phyloP scores from a whole-genome alignment of 2,888 invertebrate genomes.

The Mythimna impura region DNA sequence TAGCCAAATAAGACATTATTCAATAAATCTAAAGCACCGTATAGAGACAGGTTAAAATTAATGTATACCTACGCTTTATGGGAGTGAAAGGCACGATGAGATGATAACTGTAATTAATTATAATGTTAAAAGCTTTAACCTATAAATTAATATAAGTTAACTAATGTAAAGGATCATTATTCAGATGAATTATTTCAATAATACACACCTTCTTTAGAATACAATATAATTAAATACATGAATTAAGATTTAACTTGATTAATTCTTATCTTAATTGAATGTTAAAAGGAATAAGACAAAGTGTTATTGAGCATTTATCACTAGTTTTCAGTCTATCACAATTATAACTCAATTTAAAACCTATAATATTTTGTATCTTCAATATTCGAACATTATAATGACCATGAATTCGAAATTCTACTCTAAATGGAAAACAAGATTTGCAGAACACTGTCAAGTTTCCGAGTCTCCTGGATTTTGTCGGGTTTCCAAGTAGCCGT shows the following conservation, averaged over 20 bases:
- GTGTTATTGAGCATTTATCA: conserved; percentile 41
- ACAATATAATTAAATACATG: conserved; percentile 25
- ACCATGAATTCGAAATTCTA: neutral
- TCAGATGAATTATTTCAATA: conserved; percentile 28
- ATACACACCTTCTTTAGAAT: conserved; percentile 18
- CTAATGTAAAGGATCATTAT: conserved; percentile 33
- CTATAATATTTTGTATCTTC: neutral
- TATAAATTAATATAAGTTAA: conserved; percentile 23
- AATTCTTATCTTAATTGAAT: conserved; percentile 23
- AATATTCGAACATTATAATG: neutral
- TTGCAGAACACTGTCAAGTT: conserved; percentile 78
- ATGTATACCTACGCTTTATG: conserved; percentile 14
- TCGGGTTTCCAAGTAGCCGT: conserved; percentile 72
- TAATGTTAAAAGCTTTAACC: conserved; percentile 50
- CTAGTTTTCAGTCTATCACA: conserved; percentile 54
- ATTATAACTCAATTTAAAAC: conserved; percentile 28
- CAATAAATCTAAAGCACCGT: conserved; percentile 34
- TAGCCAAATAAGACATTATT: neutral
- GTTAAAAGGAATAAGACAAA: conserved; percentile 22
- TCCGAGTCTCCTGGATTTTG: conserved; percentile 67
- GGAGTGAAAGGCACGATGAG: conserved; percentile 34
- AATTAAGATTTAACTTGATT: conserved; percentile 16
- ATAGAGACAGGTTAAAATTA: conserved; percentile 10
- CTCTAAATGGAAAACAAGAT: conserved; percentile 79
- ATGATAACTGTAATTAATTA: conserved; percentile 43